These are phyloP conservation scores for Ecliptopera silaceata DNA, from an alignment of 2,888 invertebrate species.

Conservation along the genomic window DNA sequence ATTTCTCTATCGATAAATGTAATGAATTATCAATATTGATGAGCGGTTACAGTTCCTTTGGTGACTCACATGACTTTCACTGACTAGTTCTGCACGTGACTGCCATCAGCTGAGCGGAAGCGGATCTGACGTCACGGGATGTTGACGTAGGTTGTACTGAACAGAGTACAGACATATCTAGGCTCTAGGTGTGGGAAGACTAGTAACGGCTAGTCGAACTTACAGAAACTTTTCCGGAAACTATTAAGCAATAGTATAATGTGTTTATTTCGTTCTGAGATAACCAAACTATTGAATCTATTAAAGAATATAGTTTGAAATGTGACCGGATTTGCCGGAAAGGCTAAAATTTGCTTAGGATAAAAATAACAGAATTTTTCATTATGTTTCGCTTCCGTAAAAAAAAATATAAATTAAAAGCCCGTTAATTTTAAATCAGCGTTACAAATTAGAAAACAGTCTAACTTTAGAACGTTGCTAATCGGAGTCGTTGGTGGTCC, in stretches of 20 bases:
- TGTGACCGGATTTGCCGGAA: no score
- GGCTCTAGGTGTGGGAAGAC: not conserved
- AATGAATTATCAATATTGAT: no score
- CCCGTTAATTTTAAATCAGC: not conserved
- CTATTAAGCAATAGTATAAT: no score
- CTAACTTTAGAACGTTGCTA: not conserved
- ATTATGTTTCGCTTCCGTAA: not conserved
- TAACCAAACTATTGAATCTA: no score
- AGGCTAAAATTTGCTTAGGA: no score
- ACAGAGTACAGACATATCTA: not conserved
- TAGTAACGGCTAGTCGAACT: no score
- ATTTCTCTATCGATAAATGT: no score
- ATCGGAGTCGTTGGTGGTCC: slow-evolving; percentile 54
- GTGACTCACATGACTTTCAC: slow-evolving; percentile 52
- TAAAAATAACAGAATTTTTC: no score
- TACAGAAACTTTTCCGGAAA: no score
- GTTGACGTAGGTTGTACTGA: slow-evolving; percentile 57
- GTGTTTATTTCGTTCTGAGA: no score
- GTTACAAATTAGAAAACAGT: not conserved
- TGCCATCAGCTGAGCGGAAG: slow-evolving; percentile 74
- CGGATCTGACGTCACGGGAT: slow-evolving; percentile 75
- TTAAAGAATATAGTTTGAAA: no score
- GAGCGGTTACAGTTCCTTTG: not conserved
- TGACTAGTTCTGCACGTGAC: slow-evolving; percentile 51
- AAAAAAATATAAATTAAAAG: not conserved